Evolutionary conservation across 2,113 vertebrate genomes (phyloP).

Genomic region (Tetraodon nigroviridis): DNA sequence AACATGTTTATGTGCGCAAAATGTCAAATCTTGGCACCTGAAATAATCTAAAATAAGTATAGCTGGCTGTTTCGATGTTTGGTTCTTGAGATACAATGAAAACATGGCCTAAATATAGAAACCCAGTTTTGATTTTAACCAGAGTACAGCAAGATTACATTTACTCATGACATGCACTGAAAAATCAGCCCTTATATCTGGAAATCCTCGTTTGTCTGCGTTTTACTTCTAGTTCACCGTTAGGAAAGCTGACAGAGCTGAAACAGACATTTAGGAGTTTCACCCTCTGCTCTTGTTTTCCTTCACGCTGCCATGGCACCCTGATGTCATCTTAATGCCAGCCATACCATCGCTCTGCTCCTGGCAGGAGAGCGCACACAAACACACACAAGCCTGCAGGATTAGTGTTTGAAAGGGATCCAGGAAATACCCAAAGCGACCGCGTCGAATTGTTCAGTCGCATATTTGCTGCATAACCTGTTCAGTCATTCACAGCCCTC

Average conservation of each 20-base stretch:
- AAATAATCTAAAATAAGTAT: neutral
- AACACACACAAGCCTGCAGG: conserved; percentile 15
- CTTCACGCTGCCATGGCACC: conserved; percentile 23
- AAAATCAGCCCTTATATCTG: no score
- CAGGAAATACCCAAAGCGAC: conserved; percentile 10
- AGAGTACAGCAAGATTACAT: neutral
- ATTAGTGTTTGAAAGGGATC: conserved; percentile 26
- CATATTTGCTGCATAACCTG: neutral
- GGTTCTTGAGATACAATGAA: no score
- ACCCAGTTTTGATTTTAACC: no score
- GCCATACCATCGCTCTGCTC: conserved; percentile 7
- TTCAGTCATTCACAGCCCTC: neutral
- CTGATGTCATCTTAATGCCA: conserved; percentile 49
- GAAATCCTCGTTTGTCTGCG: neutral
- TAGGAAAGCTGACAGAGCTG: no score
- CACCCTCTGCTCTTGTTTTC: conserved; percentile 31
- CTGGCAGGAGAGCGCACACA: neutral
- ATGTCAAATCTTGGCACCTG: conserved; percentile 34
- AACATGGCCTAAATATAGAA: no score
- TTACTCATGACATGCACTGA: neutral
- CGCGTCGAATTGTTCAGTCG: neutral
- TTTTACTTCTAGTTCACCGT: neutral
- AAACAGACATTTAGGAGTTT: no score
- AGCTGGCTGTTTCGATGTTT: no score
- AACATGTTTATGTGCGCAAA: conserved; percentile 22